Percentiles rank a stretch among this genome's conserved stretches.
These are phyloP conservation scores for Hetaerina americana DNA, from an alignment of 1,140 invertebrate genomes.

Conservation along the genomic window DNA sequence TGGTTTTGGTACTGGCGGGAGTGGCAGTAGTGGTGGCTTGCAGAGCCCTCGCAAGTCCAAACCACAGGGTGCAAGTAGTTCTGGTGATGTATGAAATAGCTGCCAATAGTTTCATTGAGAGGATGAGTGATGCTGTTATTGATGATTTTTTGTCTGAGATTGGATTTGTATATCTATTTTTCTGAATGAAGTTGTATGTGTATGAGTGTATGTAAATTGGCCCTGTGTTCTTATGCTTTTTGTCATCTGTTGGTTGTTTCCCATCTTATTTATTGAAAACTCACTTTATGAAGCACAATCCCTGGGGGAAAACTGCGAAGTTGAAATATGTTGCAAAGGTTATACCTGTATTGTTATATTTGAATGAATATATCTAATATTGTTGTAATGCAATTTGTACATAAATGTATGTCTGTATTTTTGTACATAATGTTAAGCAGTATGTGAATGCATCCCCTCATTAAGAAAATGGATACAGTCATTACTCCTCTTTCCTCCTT, in stretches of 20 bases:
- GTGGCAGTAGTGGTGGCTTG: not conserved
- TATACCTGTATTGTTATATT: not conserved
- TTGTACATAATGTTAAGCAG: not conserved
- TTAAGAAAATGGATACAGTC: not conserved
- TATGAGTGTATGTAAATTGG: not conserved
- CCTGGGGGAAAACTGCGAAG: not conserved
- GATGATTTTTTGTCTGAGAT: not conserved
- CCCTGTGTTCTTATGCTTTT: not conserved
- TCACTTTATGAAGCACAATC: not conserved
- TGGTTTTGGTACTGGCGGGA: not conserved
- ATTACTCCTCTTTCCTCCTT: not conserved
- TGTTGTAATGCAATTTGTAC: not conserved
- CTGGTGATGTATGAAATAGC: not conserved
- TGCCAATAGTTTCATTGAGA: not conserved
- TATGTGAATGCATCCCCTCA: not conserved
- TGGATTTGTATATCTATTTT: not conserved
- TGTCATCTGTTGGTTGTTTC: not conserved
- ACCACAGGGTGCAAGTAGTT: not conserved
- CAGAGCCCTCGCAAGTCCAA: slow-evolving; percentile 5
- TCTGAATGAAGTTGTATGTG: not conserved
- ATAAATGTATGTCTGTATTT: slow-evolving; percentile 1
- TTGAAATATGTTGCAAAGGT: not conserved
- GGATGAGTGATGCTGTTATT: not conserved
- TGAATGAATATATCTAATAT: not conserved
- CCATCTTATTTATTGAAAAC: not conserved